Percentiles rank a stretch among this genome's conserved stretches.
These are phyloP conservation scores for Zosterops hypoxanthus DNA, from an alignment of 2,113 vertebrate genomes.

Conservation along the genomic window DNA sequence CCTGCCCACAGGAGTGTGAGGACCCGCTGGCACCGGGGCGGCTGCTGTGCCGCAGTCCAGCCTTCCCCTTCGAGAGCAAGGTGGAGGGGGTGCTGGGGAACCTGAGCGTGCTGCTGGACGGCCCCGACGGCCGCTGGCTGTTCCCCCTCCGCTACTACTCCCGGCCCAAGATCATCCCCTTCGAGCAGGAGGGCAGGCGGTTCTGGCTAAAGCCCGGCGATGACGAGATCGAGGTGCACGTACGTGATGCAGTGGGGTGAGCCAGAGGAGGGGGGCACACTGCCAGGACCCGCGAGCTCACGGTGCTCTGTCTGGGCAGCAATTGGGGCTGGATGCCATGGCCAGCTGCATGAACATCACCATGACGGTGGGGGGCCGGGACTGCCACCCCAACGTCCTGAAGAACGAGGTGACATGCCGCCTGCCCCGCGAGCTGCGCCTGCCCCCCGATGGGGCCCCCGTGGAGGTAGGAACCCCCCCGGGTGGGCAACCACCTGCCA, in stretches of 20 bases:
- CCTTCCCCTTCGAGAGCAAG: constrained; percentile 73
- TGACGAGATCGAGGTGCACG: constrained; percentile 82
- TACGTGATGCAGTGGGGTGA: constrained; percentile 45
- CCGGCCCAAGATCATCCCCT: constrained; percentile 72
- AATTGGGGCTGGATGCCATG: constrained; percentile 82
- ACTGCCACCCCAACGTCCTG: constrained; percentile 85
- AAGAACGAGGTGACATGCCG: constrained; percentile 88
- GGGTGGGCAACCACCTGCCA: fast-evolving
- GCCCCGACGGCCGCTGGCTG: constrained; percentile 66
- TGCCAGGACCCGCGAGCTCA: fast-evolving
- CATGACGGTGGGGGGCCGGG: constrained; percentile 83
- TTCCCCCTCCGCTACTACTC: constrained; percentile 81
- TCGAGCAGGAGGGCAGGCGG: constrained; percentile 70
- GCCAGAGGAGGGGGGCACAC: background rate
- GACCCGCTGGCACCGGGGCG: constrained; percentile 34
- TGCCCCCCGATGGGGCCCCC: constrained; percentile 72
- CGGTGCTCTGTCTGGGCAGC: constrained; percentile 71
- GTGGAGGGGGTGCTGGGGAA: constrained; percentile 72
- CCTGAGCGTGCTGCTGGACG: constrained; percentile 85
- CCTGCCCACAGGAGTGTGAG: constrained; percentile 74
- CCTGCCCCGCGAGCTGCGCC: constrained; percentile 79
- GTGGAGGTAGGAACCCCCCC: constrained; percentile 76
- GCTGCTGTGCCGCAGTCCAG: constrained; percentile 81
- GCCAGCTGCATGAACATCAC: constrained; percentile 85
- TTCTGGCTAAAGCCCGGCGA: constrained; percentile 79